Percentiles rank a stretch among this genome's conserved stretches.
phyloP scores from a whole-genome alignment of 35 echinoderm and acorn worm genomes.

The Patiria miniata region DNA sequence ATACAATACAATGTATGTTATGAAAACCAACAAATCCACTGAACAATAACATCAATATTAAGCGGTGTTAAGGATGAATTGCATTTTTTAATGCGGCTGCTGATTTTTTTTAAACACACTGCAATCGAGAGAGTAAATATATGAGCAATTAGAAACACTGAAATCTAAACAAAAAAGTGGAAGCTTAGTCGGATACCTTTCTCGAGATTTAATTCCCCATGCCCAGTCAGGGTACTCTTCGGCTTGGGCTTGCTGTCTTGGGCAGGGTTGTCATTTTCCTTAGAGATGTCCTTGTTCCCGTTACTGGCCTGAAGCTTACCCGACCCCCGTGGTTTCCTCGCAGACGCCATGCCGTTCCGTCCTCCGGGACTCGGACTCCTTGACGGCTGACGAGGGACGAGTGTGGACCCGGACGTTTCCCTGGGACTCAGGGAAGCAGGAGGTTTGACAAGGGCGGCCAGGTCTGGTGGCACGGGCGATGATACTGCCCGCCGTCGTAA shows the following conservation, averaged over 20 bases:
- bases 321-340: background rate
- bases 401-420: background rate
- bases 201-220: background rate
- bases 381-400: background rate
- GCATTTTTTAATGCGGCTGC: too few species aligned
- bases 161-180: too few species aligned
- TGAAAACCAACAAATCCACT: too few species aligned
- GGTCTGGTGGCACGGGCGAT: background rate
- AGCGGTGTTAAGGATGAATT: too few species aligned
- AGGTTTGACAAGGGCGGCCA: background rate
- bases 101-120: too few species aligned
- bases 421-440: background rate
- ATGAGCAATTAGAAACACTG: too few species aligned
- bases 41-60: too few species aligned
- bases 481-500: background rate
- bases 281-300: background rate
- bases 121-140: too few species aligned
- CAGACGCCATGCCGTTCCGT: constrained; percentile 1
- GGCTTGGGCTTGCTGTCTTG: background rate
- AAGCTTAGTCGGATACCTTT: background rate
- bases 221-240: background rate
- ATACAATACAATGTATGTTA: too few species aligned
- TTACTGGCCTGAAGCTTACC: background rate
- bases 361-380: background rate
- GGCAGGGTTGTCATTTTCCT: background rate